A percentile compares a stretch with the other conserved stretches of the same genome.
These are phyloP conservation scores for Serripes groenlandicus DNA, from an alignment of 2,888 invertebrate species.

Conservation along the genomic window DNA sequence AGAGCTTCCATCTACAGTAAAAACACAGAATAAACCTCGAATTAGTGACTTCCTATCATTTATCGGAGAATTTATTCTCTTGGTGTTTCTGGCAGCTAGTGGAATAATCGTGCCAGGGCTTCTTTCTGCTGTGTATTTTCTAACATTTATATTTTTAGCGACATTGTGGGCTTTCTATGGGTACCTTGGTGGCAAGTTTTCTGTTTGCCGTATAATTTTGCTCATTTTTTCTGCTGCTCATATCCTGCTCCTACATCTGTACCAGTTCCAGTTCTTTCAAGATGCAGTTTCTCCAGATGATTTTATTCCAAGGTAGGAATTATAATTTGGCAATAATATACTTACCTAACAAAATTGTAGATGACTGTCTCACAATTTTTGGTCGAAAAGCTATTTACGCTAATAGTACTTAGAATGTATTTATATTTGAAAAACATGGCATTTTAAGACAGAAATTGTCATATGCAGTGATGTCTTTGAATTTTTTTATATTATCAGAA, in stretches of 20 bases:
- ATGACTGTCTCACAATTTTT: no score
- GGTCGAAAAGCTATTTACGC: no score
- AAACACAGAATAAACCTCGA: constrained; percentile 53
- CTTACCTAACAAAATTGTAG: no score
- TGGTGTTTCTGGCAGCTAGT: constrained; percentile 80
- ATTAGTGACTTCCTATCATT: constrained; percentile 70
- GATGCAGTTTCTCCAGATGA: constrained; percentile 89
- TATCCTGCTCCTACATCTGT: constrained; percentile 91
- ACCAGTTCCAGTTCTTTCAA: constrained; percentile 95
- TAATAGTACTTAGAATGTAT: no score
- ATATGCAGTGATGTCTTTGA: no score
- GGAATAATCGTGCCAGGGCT: constrained; percentile 94
- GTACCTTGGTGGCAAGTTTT: constrained; percentile 92
- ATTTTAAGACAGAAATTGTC: no score
- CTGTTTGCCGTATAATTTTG: constrained; percentile 86
- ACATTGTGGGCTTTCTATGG: constrained; percentile 91
- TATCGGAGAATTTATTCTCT: constrained; percentile 77
- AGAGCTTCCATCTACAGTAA: constrained; percentile 58
- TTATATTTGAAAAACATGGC: no score
- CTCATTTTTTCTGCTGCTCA: constrained; percentile 92
- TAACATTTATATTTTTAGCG: constrained; percentile 93
- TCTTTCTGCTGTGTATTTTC: constrained; percentile 94
- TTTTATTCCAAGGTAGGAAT: constrained; percentile 91
- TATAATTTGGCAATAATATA: no score
- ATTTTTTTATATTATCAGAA: no score